These are phyloP conservation scores for Loxodonta africana DNA, from an alignment of 2,113 vertebrate species.

Conservation along the genomic window DNA sequence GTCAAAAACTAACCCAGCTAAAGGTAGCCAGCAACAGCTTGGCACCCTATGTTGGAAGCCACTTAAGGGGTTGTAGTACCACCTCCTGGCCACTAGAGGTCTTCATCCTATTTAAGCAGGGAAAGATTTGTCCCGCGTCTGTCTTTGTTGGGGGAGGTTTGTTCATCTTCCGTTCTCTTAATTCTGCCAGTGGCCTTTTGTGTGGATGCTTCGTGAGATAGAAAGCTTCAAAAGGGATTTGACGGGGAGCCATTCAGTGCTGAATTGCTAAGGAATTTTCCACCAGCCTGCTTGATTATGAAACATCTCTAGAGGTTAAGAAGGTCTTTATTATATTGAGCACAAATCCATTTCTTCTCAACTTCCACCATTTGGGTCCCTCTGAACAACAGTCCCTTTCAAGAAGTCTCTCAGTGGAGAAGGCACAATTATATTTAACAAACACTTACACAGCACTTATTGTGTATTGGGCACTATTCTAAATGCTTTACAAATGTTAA, in stretches of 20 bases:
- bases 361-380: background rate
- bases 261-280: background rate
- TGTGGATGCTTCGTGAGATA: background rate
- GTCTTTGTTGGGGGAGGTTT: background rate
- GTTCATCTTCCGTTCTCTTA: background rate
- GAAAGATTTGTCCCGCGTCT: background rate
- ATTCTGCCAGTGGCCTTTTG: background rate
- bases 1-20: background rate
- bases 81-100: slow-evolving; percentile 63
- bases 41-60: no score
- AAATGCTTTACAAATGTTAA: background rate
- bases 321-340: background rate
- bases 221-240: background rate
- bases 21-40: accelerated
- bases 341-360: background rate
- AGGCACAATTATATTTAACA: background rate
- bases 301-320: background rate
- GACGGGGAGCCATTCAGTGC: background rate
- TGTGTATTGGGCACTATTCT: background rate
- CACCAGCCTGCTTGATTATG: background rate
- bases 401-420: background rate
- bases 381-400: background rate
- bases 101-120: background rate
- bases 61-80: background rate
- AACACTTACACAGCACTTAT: background rate